phyloP scores from a whole-genome alignment of 1,140 invertebrate species.

The Heliconius hermathena region DNA sequence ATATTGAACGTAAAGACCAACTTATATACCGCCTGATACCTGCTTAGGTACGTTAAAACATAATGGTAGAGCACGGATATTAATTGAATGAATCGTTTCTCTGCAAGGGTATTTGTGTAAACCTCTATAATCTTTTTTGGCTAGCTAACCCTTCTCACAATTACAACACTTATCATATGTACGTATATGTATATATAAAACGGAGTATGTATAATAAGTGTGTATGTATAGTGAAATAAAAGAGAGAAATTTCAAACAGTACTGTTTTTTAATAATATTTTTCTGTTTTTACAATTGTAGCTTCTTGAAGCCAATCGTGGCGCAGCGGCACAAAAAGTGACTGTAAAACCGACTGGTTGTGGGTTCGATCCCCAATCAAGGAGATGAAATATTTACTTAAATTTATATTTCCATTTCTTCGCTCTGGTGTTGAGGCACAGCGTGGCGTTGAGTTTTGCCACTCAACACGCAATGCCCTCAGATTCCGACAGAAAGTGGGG shows the following conservation, averaged over 20 bases:
- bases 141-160: not conserved
- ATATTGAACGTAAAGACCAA: constrained; percentile 3
- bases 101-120: not conserved
- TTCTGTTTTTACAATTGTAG: not conserved
- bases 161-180: not conserved
- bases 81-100: constrained; percentile 9
- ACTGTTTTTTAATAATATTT: not conserved
- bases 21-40: not conserved
- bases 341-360: no score
- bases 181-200: constrained; percentile 4
- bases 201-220: no score
- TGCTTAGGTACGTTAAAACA: not conserved
- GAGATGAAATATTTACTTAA: no score
- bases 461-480: no score
- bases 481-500: no score
- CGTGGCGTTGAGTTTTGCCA: no score
- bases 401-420: no score
- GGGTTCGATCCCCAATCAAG: no score
- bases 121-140: not conserved
- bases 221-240: not conserved
- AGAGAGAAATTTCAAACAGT: not conserved
- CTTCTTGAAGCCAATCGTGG: no score
- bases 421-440: no score
- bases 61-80: not conserved
- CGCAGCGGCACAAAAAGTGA: no score